Base-by-base conservation (phyloP, 35 echinoderm and acorn worm genomes). In the Heliocidaris tuberculata region DNA sequence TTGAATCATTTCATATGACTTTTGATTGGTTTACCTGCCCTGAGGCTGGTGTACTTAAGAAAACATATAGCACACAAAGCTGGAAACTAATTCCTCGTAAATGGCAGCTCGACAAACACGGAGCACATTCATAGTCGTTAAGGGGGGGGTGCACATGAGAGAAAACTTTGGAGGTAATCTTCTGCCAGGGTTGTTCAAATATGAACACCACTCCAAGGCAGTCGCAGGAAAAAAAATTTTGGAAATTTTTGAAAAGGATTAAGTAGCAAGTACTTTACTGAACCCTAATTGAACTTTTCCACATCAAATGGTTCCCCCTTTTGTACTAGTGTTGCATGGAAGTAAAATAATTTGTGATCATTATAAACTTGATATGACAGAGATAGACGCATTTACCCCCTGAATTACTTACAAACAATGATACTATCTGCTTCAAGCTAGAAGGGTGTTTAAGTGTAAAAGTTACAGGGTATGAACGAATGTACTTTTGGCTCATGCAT, bases 51-150 rank as follows among this genome's bases (percentile, higher is more conserved):
- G 87, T 89, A 48, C 15, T 89, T 89, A 89, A 48, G 29, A 89
- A 89, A 89, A 89, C 87, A 89, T 89, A 89, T 89, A 47, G 47
- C 87, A 24, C 87, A 89, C 87, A 47, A 89, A 89, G 31, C 65
- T 78, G 65, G 21, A 78, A 42, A 78, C 65, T 78, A 78, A 78
- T 78, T 78, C 65, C 65, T 78, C 65, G 27, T 78, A 78, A 78
- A 78, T 78, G 65, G 65, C 65, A 78, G 65, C 65, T 78, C 27
- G 24, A 19, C 65, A 78, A 78, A 78, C 65, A 78, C 27, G 21
- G 65, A 3, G 21, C 65, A 78, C 65, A 78, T 78, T 78, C 65
- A 19, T 7, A 27, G 27, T 78, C 65, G 65, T 19, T 78, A n/a
- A 78, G 3, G 27, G 65, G 65, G 65, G 65, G 65, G n/a, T 19